phyloP scores from a whole-genome alignment of 2,113 vertebrate species.

The Craseonycteris thonglongyai region DNA sequence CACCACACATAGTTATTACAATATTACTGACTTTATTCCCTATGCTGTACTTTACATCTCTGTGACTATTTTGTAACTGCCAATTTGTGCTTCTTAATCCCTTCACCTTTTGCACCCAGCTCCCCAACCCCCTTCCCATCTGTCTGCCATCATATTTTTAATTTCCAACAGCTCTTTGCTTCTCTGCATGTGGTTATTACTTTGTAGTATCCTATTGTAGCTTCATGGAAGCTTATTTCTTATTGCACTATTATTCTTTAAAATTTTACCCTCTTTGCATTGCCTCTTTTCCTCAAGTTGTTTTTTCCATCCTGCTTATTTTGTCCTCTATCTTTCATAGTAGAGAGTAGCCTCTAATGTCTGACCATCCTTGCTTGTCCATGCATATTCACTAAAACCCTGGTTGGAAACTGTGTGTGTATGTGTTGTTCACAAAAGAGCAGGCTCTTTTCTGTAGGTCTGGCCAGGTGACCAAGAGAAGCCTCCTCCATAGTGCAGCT shows the following conservation, averaged over 20 bases:
- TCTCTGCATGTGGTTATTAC: background rate
- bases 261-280: background rate
- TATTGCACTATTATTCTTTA: background rate
- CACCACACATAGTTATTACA: no score
- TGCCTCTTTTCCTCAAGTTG: background rate
- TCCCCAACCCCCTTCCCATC: no score
- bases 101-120: no score
- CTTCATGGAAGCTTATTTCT: background rate
- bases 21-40: no score
- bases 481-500: background rate
- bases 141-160: background rate
- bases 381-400: background rate
- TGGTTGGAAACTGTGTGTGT: background rate
- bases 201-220: background rate
- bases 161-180: background rate
- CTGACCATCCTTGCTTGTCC: background rate
- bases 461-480: background rate
- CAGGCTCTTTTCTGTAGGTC: background rate
- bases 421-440: background rate
- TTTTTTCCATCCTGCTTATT: slow-evolving; percentile 1
- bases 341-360: background rate
- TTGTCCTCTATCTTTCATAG: background rate
- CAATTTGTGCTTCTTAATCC: no score
- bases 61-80: no score
- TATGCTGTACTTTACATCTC: no score